A percentile compares a stretch with the other conserved stretches of the same genome.
Evolutionary conservation across 1,140 invertebrate genomes (phyloP).

Genomic region (Nephila pilipes): DNA sequence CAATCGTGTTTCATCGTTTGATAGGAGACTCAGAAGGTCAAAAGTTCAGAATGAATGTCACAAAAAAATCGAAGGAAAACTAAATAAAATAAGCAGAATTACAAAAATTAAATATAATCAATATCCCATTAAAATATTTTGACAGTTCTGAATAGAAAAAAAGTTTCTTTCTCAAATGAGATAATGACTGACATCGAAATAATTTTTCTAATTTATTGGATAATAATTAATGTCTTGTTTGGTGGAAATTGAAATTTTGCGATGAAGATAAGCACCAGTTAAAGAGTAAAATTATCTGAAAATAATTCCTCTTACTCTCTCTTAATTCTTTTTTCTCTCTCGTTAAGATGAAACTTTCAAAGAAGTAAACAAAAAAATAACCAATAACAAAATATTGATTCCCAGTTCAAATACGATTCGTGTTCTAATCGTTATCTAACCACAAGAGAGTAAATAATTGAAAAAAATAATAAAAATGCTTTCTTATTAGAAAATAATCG

Average conservation of each 20-base stretch:
- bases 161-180: no score
- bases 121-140: no score
- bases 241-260: neutral
- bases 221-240: neutral
- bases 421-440: slow-evolving; percentile 27
- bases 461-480: neutral
- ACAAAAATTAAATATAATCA: no score
- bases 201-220: slow-evolving; percentile 5
- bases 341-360: neutral
- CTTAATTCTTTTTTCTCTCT: neutral
- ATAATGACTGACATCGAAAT: neutral
- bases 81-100: no score
- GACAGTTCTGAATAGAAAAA: no score
- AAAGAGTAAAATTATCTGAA: neutral
- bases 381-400: slow-evolving; percentile 6
- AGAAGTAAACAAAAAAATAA: neutral
- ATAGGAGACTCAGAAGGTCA: no score
- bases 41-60: no score
- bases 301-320: neutral
- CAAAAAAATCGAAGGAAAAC: no score
- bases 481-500: slow-evolving; percentile 52
- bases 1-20: no score
- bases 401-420: neutral
- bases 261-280: neutral
- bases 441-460: slow-evolving; percentile 13